A percentile compares a stretch with the other conserved stretches of the same genome.
Conservation (phyloP, 2,113 vertebrate species). For the Porphyrio hochstetteri region DNA sequence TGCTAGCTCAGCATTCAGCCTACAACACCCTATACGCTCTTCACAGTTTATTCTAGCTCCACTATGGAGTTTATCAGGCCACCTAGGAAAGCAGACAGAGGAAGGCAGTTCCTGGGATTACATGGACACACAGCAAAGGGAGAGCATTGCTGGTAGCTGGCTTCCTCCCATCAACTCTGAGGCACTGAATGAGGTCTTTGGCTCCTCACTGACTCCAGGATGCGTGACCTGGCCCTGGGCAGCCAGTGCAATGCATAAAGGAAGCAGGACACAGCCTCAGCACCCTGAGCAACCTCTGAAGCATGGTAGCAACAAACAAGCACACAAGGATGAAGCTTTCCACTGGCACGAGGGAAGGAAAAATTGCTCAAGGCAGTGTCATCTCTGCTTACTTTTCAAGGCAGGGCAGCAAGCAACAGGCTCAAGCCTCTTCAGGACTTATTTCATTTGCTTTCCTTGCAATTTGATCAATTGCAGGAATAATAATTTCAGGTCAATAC, state of each 20-base stretch:
- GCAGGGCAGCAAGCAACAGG: background rate
- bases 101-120: background rate
- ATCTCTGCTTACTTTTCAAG: background rate
- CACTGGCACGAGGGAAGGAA: background rate
- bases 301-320: accelerated
- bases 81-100: background rate
- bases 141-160: background rate
- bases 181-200: accelerated
- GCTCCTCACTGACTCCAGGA: accelerated
- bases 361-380: background rate
- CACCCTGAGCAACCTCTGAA: background rate
- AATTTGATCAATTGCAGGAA: background rate
- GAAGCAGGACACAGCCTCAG: background rate
- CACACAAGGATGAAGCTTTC: background rate
- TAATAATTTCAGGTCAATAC: background rate
- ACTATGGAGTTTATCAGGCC: background rate
- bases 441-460: background rate
- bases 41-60: background rate
- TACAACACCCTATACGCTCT: background rate
- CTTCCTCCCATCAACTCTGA: background rate
- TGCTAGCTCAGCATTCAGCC: background rate
- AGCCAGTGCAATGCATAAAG: accelerated
- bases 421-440: background rate
- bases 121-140: background rate
- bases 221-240: accelerated